Base-by-base conservation (phyloP, 2,888 invertebrate species). In the Branchipolynoe longqiensis region DNA sequence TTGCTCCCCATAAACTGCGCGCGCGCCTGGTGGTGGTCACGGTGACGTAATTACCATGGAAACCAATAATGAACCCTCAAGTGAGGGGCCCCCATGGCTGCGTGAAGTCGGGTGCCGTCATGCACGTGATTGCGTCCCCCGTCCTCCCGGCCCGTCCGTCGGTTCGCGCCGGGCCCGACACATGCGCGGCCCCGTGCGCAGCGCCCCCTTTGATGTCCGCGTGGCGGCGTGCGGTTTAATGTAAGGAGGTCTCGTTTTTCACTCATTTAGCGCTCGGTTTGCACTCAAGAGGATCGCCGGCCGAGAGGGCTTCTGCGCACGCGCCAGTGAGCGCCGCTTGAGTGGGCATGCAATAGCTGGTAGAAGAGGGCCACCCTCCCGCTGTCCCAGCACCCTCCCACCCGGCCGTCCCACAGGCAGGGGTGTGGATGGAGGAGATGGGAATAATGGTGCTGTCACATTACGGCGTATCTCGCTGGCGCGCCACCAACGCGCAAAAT, bases 1-100 rank as follows among this genome's bases (percentile, higher is more conserved):
- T n/a, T n/a, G n/a, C n/a, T 48, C 48, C 48, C 8, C 69, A 36
- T 38, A n/a, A n/a, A n/a, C 69, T 33, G 33, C 25, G 0, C 69
- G 69, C 69, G 2, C 36, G 36, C 33, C 3, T 36, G 36, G 33
- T 6, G 33, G 69, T 38, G 69, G 14, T 38, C 69, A 69, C 18
- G 69, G 69, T 69, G 38, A 69, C 69, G 69, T 69, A 38, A 69
- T 38, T 69, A 69, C 69, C 38, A 69, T 69, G 69, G 38, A 36
- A 33, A 69, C 36, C 25, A 38, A 33, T 38, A 36, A 69, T 69
- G n/a, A 33, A n/a, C 31, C 28, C 28, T 28, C 62, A 62, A 62
- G 62, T 62, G 28, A 62, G 4, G 4, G 14, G 12, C 62, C 28
- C 62, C 4, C 31, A 62, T 25, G 1, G 31, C 12, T 25, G 62